Evolutionary conservation across 2,888 invertebrate species (phyloP).

Genomic region (Dysmachus trigonus): DNA sequence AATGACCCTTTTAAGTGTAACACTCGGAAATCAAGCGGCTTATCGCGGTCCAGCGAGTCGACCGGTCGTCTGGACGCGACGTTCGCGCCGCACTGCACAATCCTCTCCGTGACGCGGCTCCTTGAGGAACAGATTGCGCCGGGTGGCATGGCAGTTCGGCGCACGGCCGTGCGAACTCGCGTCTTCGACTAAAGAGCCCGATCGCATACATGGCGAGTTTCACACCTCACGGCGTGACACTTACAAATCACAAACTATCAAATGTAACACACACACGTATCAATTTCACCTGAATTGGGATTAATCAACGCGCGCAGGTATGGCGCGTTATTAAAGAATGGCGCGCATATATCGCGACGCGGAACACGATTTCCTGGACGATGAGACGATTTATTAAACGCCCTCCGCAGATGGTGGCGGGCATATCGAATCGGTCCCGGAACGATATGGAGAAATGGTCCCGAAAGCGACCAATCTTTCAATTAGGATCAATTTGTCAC

Average conservation of each 20-base stretch:
- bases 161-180: background rate
- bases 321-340: constrained; percentile 10
- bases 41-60: background rate
- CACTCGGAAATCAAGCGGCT: constrained; percentile 45
- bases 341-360: background rate
- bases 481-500: constrained; percentile 49
- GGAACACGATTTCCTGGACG: constrained; percentile 27
- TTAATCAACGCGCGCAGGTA: constrained; percentile 32
- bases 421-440: constrained; percentile 1
- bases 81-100: background rate
- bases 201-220: constrained; percentile 15
- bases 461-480: constrained; percentile 45
- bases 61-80: background rate
- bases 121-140: background rate
- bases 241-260: constrained; percentile 50
- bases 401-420: constrained; percentile 32
- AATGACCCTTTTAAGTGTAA: constrained; percentile 51
- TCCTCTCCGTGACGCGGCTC: constrained; percentile 1
- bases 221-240: constrained; percentile 44
- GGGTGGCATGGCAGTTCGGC: too few species aligned
- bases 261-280: constrained; percentile 47
- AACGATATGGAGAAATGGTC: constrained; percentile 42
- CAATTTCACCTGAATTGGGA: constrained; percentile 46
- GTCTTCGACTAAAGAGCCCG: background rate
- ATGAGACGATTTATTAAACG: constrained; percentile 47